These are phyloP conservation scores for Henicopernis longicauda DNA, from an alignment of 2,113 vertebrate species.

Conservation along the genomic window DNA sequence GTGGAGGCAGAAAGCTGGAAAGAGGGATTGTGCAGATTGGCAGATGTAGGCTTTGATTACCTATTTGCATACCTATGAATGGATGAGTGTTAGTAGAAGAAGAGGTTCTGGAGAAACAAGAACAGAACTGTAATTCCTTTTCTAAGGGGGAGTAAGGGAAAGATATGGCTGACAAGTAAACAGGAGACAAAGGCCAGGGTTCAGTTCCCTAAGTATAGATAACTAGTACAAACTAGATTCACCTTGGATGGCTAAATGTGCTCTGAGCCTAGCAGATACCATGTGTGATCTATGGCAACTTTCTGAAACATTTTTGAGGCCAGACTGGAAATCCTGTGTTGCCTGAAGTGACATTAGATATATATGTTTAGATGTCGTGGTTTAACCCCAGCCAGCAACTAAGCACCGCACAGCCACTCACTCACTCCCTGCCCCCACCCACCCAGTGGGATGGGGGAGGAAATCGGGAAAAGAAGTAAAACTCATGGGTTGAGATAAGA, in stretches of 20 bases:
- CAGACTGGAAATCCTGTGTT: neutral
- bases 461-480: no score
- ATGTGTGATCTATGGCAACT: neutral
- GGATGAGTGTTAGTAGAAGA: neutral
- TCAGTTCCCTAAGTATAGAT: neutral
- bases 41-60: neutral
- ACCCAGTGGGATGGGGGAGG: no score
- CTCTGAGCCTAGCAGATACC: neutral
- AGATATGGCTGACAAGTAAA: neutral
- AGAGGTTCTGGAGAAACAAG: neutral
- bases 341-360: neutral
- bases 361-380: neutral
- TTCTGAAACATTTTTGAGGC: neutral
- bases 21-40: neutral
- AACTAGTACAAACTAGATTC: neutral
- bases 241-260: neutral
- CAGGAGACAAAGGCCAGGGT: neutral
- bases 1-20: neutral
- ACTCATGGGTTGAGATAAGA: no score
- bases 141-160: neutral
- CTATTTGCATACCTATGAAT: fast-evolving
- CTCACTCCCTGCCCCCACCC: no score
- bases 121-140: neutral
- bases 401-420: no score
- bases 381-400: no score